These are phyloP conservation scores for Stenichneumon culpator DNA, from an alignment of 2,888 invertebrate species.

Conservation along the genomic window DNA sequence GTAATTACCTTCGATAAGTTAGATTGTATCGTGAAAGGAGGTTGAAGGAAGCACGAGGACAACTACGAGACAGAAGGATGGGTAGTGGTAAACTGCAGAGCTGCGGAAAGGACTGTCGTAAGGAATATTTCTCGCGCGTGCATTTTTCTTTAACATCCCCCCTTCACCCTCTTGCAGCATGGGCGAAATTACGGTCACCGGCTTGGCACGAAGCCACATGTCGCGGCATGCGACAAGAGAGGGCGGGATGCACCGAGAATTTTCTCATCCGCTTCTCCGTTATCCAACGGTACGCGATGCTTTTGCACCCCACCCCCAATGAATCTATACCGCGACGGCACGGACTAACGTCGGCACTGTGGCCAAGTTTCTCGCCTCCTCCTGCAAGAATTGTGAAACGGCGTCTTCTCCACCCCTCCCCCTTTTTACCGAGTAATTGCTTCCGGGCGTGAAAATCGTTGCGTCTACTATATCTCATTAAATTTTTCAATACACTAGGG, in stretches of 20 bases:
- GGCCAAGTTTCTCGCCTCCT: conserved; percentile 58
- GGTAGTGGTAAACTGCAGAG: conserved; percentile 59
- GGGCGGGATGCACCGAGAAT: conserved; percentile 59
- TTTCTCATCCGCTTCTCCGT: conserved; percentile 52
- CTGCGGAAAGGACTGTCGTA: conserved; percentile 68
- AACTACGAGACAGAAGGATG: neutral
- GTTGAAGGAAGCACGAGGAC: neutral
- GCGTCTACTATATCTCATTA: conserved; percentile 22
- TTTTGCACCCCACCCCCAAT: neutral
- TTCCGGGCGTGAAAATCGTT: conserved; percentile 61
- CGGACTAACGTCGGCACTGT: conserved; percentile 26
- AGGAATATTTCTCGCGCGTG: conserved; percentile 71
- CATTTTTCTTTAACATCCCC: conserved; percentile 68
- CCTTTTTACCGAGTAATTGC: conserved; percentile 60
- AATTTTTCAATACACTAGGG: conserved; percentile 36
- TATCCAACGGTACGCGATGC: conserved; percentile 39
- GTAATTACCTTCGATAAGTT: too few relatives aligned
- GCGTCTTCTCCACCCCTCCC: conserved; percentile 2
- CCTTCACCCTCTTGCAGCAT: neutral
- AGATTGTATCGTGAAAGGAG: conserved; percentile 43
- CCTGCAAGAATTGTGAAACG: conserved; percentile 19
- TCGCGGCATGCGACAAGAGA: conserved; percentile 65
- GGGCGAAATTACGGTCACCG: conserved; percentile 71
- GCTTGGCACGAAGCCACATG: conserved; percentile 72
- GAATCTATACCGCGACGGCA: conserved; percentile 40